These are phyloP conservation scores for Caenorhabditis japonica DNA, from an alignment of 2,888 invertebrate genomes.

Conservation along the genomic window DNA sequence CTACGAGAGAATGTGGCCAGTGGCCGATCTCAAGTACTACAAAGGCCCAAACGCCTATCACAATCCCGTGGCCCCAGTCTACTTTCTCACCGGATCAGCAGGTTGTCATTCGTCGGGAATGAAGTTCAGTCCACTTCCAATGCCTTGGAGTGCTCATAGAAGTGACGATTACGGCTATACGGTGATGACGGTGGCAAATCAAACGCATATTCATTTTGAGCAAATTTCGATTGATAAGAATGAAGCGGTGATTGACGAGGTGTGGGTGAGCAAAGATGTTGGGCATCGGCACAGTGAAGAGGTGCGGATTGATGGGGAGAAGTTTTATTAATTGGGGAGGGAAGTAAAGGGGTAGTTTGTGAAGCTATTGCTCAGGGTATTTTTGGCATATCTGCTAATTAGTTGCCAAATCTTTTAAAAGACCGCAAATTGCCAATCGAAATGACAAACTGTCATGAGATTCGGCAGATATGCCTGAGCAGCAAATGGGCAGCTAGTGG, in stretches of 20 bases:
- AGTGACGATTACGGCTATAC: slow-evolving; percentile 90
- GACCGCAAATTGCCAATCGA: too few relatives aligned
- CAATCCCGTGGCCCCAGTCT: slow-evolving; percentile 89
- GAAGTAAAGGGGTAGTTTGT: too few relatives aligned
- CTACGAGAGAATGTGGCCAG: slow-evolving; percentile 93
- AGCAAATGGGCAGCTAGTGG: too few relatives aligned
- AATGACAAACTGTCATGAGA: too few relatives aligned
- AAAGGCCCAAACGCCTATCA: slow-evolving; percentile 81
- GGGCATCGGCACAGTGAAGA: slow-evolving; percentile 24
- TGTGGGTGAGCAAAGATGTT: slow-evolving; percentile 47
- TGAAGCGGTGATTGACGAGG: slow-evolving; percentile 37
- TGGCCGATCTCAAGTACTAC: slow-evolving; percentile 47
- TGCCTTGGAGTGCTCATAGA: slow-evolving; percentile 60
- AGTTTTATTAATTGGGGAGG: slow-evolving; percentile 28
- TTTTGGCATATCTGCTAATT: too few relatives aligned
- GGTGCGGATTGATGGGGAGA: slow-evolving; percentile 3
- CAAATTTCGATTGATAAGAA: slow-evolving; percentile 82
- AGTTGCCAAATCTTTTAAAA: too few relatives aligned
- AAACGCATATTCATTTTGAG: slow-evolving; percentile 88
- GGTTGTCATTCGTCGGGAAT: slow-evolving; percentile 64
- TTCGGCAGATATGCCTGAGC: too few relatives aligned
- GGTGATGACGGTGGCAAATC: slow-evolving; percentile 83
- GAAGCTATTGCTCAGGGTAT: too few relatives aligned
- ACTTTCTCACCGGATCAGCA: slow-evolving; percentile 89
- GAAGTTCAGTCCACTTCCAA: slow-evolving; percentile 55